These are phyloP conservation scores for Dione juno DNA, from an alignment of 2,888 invertebrate genomes.

Conservation along the genomic window DNA sequence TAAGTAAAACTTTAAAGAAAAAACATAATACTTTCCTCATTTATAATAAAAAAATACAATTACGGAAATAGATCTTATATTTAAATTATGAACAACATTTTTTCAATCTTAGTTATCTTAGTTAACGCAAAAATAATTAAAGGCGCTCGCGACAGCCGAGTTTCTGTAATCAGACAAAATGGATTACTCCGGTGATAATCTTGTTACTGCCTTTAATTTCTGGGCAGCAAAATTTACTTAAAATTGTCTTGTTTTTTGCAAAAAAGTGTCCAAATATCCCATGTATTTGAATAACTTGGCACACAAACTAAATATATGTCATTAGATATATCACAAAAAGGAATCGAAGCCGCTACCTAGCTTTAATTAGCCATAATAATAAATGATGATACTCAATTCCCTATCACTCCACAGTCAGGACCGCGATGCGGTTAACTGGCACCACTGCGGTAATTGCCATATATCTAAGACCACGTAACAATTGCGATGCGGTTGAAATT, in stretches of 20 bases:
- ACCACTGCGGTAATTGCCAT: slow-evolving; percentile 10
- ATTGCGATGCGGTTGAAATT: slow-evolving; percentile 7
- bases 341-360: too few species aligned
- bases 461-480: slow-evolving; percentile 6
- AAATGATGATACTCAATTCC: not conserved
- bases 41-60: not conserved
- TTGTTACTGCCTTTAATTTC: slow-evolving; percentile 28
- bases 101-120: slow-evolving; percentile 17
- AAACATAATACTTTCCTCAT: not conserved
- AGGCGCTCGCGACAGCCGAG: slow-evolving; percentile 22
- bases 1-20: too few species aligned
- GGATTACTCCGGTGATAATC: slow-evolving; percentile 21
- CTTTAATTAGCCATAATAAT: not conserved
- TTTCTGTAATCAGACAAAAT: slow-evolving; percentile 28
- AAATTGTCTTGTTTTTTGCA: not conserved
- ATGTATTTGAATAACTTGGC: too few species aligned
- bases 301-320: too few species aligned
- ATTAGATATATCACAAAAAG: too few species aligned
- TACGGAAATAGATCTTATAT: not conserved
- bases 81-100: slow-evolving; percentile 11
- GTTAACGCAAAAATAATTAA: slow-evolving; percentile 33
- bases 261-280: too few species aligned
- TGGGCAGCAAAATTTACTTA: slow-evolving; percentile 11
- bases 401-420: not conserved
- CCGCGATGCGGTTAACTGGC: slow-evolving; percentile 3